These are phyloP conservation scores for Zalophus californianus DNA, from an alignment of 2,797 vertebrate species.

Conservation along the genomic window DNA sequence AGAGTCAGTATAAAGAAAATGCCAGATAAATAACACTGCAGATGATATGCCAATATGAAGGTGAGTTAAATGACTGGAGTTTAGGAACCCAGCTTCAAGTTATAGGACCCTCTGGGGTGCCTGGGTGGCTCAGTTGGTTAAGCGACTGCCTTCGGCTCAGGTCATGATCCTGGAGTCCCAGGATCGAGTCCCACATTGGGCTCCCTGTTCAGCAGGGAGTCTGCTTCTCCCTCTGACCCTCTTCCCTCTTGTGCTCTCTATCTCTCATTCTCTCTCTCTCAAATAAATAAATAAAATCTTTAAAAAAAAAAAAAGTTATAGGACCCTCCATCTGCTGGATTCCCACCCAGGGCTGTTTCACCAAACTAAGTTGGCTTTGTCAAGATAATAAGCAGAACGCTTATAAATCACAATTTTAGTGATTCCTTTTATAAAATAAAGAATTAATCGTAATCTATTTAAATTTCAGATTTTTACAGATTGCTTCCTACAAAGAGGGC, in stretches of 20 bases:
- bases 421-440: constrained; percentile 46
- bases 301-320: neutral
- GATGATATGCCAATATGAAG: neutral
- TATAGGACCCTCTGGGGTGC: neutral
- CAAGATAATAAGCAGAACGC: neutral
- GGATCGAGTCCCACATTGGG: too few species aligned
- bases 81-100: neutral
- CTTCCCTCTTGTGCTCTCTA: too few species aligned
- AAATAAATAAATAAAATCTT: too few species aligned
- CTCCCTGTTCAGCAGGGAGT: too few species aligned
- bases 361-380: neutral
- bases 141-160: too few species aligned
- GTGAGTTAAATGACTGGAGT: neutral
- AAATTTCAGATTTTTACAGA: constrained; percentile 17
- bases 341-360: neutral
- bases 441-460: constrained; percentile 1
- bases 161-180: too few species aligned
- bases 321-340: neutral
- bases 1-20: constrained; percentile 28
- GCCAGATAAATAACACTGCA: neutral
- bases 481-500: neutral
- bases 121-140: too few species aligned
- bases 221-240: too few species aligned
- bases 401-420: constrained; percentile 45
- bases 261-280: too few species aligned